A percentile compares a stretch with the other conserved stretches of the same genome.
These are phyloP conservation scores for Pitta sordida DNA, from an alignment of 2,113 vertebrate species.

Conservation along the genomic window DNA sequence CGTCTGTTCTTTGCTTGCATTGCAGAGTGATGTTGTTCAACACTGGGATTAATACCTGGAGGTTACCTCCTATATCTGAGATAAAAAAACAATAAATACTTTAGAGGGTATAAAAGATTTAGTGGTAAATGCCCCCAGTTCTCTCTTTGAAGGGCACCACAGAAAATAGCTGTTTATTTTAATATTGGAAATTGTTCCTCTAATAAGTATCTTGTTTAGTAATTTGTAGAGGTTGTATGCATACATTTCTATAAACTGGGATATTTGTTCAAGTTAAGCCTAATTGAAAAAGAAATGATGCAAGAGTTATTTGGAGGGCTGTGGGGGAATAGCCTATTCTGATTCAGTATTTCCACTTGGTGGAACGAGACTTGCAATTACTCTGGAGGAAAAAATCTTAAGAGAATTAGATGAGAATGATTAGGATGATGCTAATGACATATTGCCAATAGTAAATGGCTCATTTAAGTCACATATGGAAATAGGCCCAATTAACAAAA, in stretches of 20 bases:
- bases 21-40: neutral
- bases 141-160: neutral
- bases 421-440: neutral
- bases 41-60: neutral
- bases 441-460: neutral
- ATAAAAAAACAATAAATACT: neutral
- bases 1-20: neutral
- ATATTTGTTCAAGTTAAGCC: slow-evolving; percentile 34
- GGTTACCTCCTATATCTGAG: neutral
- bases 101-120: neutral
- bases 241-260: neutral
- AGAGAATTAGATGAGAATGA: neutral
- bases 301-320: slow-evolving; percentile 28
- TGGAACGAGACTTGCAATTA: slow-evolving; percentile 5
- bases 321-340: neutral
- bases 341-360: neutral
- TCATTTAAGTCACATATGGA: neutral
- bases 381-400: neutral
- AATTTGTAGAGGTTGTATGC: neutral
- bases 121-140: neutral
- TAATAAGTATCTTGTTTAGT: neutral
- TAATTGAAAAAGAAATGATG: slow-evolving; percentile 50
- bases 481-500: neutral
- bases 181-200: neutral
- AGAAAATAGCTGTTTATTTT: slow-evolving; percentile 20